These are phyloP conservation scores for Pluvianellus socialis DNA, from an alignment of 2,113 vertebrate genomes.

Conservation along the genomic window DNA sequence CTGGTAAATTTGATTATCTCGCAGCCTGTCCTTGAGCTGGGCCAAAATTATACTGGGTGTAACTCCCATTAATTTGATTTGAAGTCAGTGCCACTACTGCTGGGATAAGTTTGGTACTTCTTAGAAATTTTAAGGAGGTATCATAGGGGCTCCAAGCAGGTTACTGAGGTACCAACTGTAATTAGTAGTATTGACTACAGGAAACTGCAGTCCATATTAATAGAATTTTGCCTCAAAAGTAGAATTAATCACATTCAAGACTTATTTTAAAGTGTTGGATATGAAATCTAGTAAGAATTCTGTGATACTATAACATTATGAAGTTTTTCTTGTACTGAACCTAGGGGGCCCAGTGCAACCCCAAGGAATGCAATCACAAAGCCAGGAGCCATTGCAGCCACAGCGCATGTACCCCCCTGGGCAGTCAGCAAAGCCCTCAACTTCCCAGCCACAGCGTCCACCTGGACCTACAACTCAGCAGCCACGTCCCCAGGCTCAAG, in stretches of 20 bases:
- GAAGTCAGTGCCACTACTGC: neutral
- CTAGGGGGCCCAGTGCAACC: slow-evolving; percentile 92
- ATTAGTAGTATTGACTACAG: neutral
- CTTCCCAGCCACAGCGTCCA: slow-evolving; percentile 71
- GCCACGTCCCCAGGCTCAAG: slow-evolving; percentile 83
- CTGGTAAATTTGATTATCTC: neutral
- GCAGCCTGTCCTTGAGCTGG: neutral
- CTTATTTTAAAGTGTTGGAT: slow-evolving; percentile 66
- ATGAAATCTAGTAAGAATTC: slow-evolving; percentile 68
- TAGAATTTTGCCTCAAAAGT: neutral
- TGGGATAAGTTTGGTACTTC: neutral
- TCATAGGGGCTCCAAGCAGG: neutral
- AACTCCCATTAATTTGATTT: neutral
- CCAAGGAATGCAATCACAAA: slow-evolving; percentile 87
- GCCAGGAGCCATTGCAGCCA: slow-evolving; percentile 83
- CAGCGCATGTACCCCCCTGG: slow-evolving; percentile 71
- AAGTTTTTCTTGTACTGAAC: slow-evolving; percentile 84
- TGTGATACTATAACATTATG: slow-evolving; percentile 76
- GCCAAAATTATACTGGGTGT: neutral
- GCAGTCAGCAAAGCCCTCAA: slow-evolving; percentile 76
- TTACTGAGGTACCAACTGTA: neutral
- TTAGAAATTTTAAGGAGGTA: neutral
- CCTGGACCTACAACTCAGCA: slow-evolving; percentile 85
- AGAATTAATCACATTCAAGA: neutral
- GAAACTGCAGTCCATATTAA: neutral